Conservation (phyloP, 2,797 vertebrate species). For the Xenopus petersii region DNA sequence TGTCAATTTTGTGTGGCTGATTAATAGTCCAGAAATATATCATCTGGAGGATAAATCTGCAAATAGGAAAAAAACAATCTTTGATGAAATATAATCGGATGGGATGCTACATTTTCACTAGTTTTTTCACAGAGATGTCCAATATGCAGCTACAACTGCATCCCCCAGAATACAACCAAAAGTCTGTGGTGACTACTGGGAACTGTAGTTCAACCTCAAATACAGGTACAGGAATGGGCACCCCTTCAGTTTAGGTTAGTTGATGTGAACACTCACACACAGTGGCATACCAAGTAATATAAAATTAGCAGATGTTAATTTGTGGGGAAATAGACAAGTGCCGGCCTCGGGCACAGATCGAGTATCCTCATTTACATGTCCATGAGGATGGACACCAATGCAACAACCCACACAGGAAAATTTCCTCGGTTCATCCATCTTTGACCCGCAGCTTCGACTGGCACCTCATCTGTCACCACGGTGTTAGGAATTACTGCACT, state of each 20-base stretch:
- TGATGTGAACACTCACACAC: background rate
- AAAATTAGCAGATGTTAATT: conserved; percentile 48
- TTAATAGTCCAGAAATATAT: background rate
- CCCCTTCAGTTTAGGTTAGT: background rate
- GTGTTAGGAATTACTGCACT: conserved; percentile 43
- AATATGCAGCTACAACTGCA: too few relatives aligned
- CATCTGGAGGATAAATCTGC: too few relatives aligned
- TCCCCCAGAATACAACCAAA: too few relatives aligned
- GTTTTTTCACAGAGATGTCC: too few relatives aligned
- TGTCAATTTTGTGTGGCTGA: background rate
- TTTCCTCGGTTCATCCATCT: conserved; percentile 46
- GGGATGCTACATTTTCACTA: too few relatives aligned
- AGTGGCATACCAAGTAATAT: conserved; percentile 36
- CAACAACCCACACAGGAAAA: conserved; percentile 38
- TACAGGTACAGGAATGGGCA: background rate
- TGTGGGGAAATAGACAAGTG: conserved; percentile 47
- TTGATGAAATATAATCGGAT: too few relatives aligned
- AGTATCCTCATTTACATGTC: conserved; percentile 47
- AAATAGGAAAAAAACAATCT: too few relatives aligned
- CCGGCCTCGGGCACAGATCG: conserved; percentile 41
- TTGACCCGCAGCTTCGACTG: conserved; percentile 45
- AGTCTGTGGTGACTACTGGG: background rate
- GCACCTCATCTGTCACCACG: conserved; percentile 47
- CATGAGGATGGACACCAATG: conserved; percentile 40
- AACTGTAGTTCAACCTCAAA: background rate